phyloP scores from a whole-genome alignment of 2,113 vertebrate genomes.

The Tupaia tana region DNA sequence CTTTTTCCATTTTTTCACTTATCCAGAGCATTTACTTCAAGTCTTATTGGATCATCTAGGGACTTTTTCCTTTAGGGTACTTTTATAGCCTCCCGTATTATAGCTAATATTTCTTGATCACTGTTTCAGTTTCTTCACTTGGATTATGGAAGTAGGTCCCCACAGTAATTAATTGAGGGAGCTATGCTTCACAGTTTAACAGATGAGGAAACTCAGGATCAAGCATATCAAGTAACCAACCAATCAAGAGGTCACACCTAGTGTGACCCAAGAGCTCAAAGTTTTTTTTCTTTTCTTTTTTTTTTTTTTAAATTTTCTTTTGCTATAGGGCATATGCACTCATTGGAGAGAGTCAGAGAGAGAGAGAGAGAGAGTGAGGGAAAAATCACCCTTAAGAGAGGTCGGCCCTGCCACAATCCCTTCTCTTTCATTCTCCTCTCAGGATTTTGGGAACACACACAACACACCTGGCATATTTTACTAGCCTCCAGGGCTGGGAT shows the following conservation, averaged over 20 bases:
- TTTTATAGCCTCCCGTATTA: background rate
- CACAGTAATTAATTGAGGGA: background rate
- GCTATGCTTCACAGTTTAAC: background rate
- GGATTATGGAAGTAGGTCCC: background rate
- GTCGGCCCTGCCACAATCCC: too few relatives aligned
- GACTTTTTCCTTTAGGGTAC: slow-evolving; percentile 27
- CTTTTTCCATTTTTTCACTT: background rate
- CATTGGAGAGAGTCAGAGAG: too few relatives aligned
- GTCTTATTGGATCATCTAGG: background rate
- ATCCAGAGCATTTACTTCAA: background rate
- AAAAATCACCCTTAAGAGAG: too few relatives aligned
- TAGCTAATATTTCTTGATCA: background rate
- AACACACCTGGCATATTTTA: too few relatives aligned
- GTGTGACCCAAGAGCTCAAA: background rate
- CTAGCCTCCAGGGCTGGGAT: too few relatives aligned
- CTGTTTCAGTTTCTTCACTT: background rate
- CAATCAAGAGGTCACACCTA: background rate
- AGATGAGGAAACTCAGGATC: background rate
- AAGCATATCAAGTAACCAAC: background rate
- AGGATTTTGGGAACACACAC: too few relatives aligned
- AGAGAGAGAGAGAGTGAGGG: too few relatives aligned
- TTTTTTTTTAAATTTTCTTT: too few relatives aligned
- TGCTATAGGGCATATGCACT: too few relatives aligned
- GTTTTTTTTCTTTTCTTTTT: background rate
- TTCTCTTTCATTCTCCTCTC: too few relatives aligned